phyloP scores from a whole-genome alignment of 2,797 vertebrate genomes.

The Macropus fuliginosus region DNA sequence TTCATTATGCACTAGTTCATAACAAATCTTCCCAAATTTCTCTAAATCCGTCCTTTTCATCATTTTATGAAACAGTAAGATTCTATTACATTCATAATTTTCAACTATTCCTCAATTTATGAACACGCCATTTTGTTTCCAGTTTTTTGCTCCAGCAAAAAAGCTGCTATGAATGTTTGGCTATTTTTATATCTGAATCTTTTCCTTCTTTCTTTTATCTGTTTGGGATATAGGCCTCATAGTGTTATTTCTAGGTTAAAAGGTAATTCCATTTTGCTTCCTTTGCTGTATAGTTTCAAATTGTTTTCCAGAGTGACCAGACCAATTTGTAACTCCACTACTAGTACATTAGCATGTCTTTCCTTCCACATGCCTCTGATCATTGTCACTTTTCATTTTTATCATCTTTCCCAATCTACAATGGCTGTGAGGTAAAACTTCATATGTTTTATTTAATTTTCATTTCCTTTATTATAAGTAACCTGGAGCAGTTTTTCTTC shows the following conservation, averaged over 20 bases:
- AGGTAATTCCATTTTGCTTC: not conserved
- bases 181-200: not conserved
- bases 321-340: not conserved
- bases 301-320: not conserved
- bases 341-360: not conserved
- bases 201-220: not conserved
- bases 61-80: not conserved
- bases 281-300: not conserved
- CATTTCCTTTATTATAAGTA: not conserved
- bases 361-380: not conserved
- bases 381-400: not conserved
- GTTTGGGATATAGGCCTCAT: not conserved
- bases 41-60: not conserved
- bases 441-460: conserved; percentile 68
- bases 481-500: not conserved
- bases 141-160: not conserved
- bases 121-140: not conserved
- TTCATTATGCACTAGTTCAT: not conserved
- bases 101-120: not conserved
- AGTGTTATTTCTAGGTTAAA: not conserved
- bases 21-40: not conserved
- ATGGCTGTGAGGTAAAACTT: not conserved
- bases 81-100: not conserved
- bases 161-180: not conserved
- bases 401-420: not conserved